A percentile compares a stretch with the other conserved stretches of the same genome.
Evolutionary conservation across 2,797 vertebrate species (phyloP).

Genomic region (Notolabrus celidotus): DNA sequence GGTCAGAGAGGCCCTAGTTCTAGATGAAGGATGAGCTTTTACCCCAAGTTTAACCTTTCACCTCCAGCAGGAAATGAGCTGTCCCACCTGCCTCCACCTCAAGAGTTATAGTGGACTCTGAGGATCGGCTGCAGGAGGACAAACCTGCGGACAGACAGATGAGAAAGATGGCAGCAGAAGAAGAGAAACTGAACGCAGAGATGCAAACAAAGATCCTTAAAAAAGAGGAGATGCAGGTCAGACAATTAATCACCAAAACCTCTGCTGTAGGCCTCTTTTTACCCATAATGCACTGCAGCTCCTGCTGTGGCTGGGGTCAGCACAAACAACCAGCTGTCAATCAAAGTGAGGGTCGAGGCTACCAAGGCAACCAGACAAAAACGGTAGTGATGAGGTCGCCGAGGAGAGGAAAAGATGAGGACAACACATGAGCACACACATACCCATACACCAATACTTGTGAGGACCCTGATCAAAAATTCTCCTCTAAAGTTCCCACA

Average conservation of each 20-base stretch:
- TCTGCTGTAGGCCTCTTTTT: not conserved
- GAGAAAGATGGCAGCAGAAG: too few species aligned
- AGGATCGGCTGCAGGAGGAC: constrained; percentile 13
- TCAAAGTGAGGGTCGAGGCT: not conserved
- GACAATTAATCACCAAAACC: not conserved
- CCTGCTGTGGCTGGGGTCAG: not conserved
- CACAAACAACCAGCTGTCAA: not conserved
- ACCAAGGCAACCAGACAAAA: not conserved
- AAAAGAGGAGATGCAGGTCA: not conserved
- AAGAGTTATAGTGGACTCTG: constrained; percentile 23
- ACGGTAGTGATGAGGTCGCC: too few species aligned
- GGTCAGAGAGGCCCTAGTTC: constrained; percentile 34
- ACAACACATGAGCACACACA: too few species aligned
- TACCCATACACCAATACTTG: too few species aligned
- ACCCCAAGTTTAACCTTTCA: constrained; percentile 25
- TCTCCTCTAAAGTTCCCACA: too few species aligned
- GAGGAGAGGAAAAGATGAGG: too few species aligned
- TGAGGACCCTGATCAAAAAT: too few species aligned
- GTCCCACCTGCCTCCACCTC: constrained; percentile 23
- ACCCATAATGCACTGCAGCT: constrained; percentile 17
- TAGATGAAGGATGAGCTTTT: constrained; percentile 35
- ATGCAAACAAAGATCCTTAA: not conserved
- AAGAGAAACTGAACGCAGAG: not conserved
- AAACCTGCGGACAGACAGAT: not conserved
- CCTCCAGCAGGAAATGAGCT: constrained; percentile 41